Percentiles rank a stretch among this genome's conserved stretches.
Conservation (phyloP, 2,888 invertebrate genomes). For the Coremacera marginata region DNA sequence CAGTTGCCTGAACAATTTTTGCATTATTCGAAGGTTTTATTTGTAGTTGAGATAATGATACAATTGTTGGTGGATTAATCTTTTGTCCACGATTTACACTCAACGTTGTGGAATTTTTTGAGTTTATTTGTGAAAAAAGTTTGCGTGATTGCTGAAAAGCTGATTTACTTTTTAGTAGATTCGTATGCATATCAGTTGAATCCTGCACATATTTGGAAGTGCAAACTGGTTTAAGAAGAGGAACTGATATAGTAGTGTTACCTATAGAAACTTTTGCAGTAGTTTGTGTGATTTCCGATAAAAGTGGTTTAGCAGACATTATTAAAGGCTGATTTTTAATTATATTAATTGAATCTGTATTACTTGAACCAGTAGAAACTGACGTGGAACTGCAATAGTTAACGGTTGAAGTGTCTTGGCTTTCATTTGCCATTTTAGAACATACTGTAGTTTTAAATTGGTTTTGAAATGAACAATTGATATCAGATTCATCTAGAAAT, state of each 20-base stretch:
- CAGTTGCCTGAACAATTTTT: slow-evolving; percentile 69
- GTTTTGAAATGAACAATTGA: neutral
- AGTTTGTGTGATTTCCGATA: slow-evolving; percentile 73
- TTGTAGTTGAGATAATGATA: slow-evolving; percentile 66
- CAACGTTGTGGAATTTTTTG: slow-evolving; percentile 62
- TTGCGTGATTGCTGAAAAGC: slow-evolving; percentile 46
- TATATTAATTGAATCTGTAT: neutral
- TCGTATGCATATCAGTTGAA: slow-evolving; percentile 32
- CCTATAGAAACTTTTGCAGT: slow-evolving; percentile 71
- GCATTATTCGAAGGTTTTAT: slow-evolving; percentile 65
- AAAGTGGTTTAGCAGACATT: slow-evolving; percentile 58
- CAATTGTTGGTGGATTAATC: slow-evolving; percentile 62
- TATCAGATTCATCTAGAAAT: neutral
- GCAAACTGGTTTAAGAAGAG: slow-evolving; percentile 64
- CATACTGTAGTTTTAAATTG: neutral
- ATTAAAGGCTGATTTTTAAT: slow-evolving; percentile 57
- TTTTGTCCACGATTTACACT: slow-evolving; percentile 62
- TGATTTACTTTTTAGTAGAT: slow-evolving; percentile 41
- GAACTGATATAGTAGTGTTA: slow-evolving; percentile 69
- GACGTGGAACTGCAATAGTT: neutral
- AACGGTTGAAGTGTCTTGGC: neutral
- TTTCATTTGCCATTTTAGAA: neutral
- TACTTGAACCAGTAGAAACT: neutral
- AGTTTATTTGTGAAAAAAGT: slow-evolving; percentile 47
- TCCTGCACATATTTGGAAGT: slow-evolving; percentile 57